Evolutionary conservation across 1,140 invertebrate species (phyloP), one percentile per base, ranked within the genome.

Genomic region (Cephus cinctus): DNA sequence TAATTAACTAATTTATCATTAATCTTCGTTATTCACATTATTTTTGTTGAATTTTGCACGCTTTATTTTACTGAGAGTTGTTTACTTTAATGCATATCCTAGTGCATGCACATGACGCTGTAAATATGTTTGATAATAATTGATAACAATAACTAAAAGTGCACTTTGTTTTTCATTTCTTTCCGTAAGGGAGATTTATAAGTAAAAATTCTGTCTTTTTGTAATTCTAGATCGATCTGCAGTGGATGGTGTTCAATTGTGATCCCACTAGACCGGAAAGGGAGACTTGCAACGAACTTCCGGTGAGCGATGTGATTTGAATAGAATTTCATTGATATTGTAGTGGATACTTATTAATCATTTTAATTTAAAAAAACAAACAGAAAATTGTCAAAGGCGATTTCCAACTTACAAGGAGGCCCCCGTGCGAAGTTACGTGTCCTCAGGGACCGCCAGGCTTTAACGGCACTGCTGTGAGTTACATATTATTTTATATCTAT

Each of bases 171-270:
- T n/a, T n/a, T n/a, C n/a, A n/a, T n/a, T n/a, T n/a, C n/a, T n/a
- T n/a, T n/a, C n/a, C n/a, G n/a, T n/a, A n/a, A n/a, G n/a, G n/a
- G n/a, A n/a, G n/a, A n/a, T n/a, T n/a, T n/a, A n/a, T n/a, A n/a
- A n/a, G n/a, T n/a, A 30, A 30, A 11, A 30, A 30, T 4, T 0
- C 9, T 11, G 11, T 39, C 3, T 41, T 46, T 34, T 54, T 64
- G 41, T 49, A 35, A 36, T 69, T 74, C 44, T 62, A 89, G 86
- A 82, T 90, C 61, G 88, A 90, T 63, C 69, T 91, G 21, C 88
- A 91, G 79, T 89, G 85, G 86, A 86, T 90, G 84, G 80, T 86
- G 8, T 73, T 91, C 54, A 86, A 83, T 57, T 91, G 88, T 67
- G 87, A 91, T 71, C 85, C 86, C n/a, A 80, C 81, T 1, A 78